Conservation (phyloP, 2,113 vertebrate species). For the Rafetus swinhoei region DNA sequence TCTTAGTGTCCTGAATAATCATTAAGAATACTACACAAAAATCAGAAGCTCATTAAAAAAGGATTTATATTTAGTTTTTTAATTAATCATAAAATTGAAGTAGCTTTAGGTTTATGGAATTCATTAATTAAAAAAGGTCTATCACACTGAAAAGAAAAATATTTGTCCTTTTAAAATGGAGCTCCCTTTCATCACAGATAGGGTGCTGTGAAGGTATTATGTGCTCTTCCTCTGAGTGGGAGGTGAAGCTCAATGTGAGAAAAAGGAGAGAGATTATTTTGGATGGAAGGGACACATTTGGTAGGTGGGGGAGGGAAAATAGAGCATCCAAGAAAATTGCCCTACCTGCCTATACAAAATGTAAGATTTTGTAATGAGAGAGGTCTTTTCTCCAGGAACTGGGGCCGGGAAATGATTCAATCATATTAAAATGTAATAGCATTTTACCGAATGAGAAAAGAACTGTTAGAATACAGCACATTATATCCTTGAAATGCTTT, state of each 20-base stretch:
- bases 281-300: neutral
- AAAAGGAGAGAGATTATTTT: neutral
- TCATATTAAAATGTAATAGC: neutral
- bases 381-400: neutral
- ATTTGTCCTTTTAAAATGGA: conserved; percentile 8
- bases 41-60: conserved; percentile 42
- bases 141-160: neutral
- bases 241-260: neutral
- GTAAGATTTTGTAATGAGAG: conserved; percentile 7
- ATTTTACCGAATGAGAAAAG: neutral
- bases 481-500: neutral
- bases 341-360: neutral
- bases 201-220: conserved; percentile 9
- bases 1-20: conserved; percentile 55
- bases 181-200: conserved; percentile 19
- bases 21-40: conserved; percentile 32
- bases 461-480: neutral
- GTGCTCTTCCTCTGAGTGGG: neutral
- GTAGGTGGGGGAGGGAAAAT: neutral
- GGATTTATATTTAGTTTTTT: conserved; percentile 58
- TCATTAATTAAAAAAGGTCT: conserved; percentile 41
- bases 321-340: neutral
- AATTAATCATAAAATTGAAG: conserved; percentile 58
- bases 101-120: conserved; percentile 40
- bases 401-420: neutral